Evolutionary conservation across 2,797 vertebrate species (phyloP).

Genomic region (Sebastes reedi): DNA sequence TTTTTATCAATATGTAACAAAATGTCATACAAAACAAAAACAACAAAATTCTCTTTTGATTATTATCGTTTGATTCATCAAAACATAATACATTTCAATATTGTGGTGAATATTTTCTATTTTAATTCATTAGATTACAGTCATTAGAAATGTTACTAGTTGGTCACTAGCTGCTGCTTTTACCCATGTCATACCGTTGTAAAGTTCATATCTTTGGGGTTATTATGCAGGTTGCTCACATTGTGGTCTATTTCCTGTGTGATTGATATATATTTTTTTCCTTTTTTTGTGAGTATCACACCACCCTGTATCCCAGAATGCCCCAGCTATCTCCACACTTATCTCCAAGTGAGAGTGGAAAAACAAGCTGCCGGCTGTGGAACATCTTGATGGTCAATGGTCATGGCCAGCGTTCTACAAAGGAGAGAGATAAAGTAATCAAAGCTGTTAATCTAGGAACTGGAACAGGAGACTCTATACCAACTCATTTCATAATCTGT

Average conservation of each 20-base stretch:
- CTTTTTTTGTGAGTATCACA: neutral
- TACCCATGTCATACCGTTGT: neutral
- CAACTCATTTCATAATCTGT: neutral
- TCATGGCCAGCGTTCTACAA: constrained; percentile 15
- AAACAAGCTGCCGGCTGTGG: neutral
- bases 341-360: neutral
- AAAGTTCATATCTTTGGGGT: neutral
- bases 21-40: neutral
- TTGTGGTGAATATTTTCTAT: neutral
- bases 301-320: neutral
- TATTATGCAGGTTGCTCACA: neutral
- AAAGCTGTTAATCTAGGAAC: neutral
- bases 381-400: constrained; percentile 21
- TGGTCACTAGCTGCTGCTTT: neutral
- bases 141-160: neutral
- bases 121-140: neutral
- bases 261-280: neutral
- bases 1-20: neutral
- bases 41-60: neutral
- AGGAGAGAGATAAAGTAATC: constrained; percentile 20
- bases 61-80: neutral
- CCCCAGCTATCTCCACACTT: neutral
- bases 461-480: neutral
- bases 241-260: neutral
- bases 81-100: neutral